Evolutionary conservation across 2,797 vertebrate species (phyloP), one percentile per base, ranked within the genome.

Genomic region (Sphenodon punctatus): DNA sequence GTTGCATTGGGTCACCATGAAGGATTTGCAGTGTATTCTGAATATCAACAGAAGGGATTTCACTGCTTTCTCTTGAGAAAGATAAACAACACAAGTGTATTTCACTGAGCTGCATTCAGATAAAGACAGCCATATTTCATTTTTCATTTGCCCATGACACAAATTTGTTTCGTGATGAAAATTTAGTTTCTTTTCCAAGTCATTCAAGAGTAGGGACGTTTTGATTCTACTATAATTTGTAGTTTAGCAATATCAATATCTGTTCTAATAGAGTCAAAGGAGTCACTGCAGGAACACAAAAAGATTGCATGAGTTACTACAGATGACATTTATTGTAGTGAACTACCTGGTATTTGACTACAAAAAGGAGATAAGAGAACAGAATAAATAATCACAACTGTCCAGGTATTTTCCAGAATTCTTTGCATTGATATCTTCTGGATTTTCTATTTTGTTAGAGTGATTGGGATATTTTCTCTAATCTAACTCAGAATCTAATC

Each of bases 1-100:
- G 25, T 41, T 66, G 5, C 41, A 32, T 55, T 75, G 32, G 60
- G 53, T 71, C 48, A 67, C 51, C 68, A 61, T 8, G 80, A 86
- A 73, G 67, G 19, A 78, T 70, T 2, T 69, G 19, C 79, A 84
- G 69, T 45, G 22, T 42, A 46, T 53, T 56, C n/a, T 48, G 79
- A 83, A 84, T 75, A 61, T 25, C 84, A 68, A 42, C 12, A 42
- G 48, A n/a, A 80, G 19, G 58, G n/a, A 16, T 86, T 82, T 46
- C 51, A 32, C 27, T 78, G 83, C 75, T 80, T 78, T 82, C 71
- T 75, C 70, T 66, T 43, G 38, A 85, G 71, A 84, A 87, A 23
- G 25, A 81, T 48, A 67, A 8, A 63, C 6, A 53, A 36, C 55
- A 8, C 63, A 63, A 82, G 82, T 49, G 78, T 85, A 80, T 87